Conservation (phyloP, 2,113 vertebrate species). For the Clarias gariepinus region DNA sequence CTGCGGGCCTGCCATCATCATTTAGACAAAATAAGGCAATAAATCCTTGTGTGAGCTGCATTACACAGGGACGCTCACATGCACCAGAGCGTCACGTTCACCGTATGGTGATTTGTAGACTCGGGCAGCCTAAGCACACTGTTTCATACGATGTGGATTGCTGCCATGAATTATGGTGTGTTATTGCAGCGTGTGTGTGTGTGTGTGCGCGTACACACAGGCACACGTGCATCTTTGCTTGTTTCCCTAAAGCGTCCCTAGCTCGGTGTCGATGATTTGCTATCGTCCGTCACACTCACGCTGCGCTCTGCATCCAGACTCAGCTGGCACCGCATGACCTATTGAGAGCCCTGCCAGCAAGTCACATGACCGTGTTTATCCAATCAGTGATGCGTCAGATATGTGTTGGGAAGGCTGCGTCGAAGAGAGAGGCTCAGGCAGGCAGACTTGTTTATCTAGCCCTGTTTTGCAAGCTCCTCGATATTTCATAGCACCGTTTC, state of each 20-base stretch:
- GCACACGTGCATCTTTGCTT: not conserved
- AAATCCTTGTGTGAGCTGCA: not conserved
- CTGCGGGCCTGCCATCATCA: conserved; percentile 19
- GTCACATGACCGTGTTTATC: conserved; percentile 60
- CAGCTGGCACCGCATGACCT: conserved; percentile 59
- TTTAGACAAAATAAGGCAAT: conserved; percentile 14
- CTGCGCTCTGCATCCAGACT: conserved; percentile 47
- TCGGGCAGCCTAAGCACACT: not conserved
- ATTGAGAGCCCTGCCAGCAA: conserved; percentile 48
- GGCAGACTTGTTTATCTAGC: conserved; percentile 45
- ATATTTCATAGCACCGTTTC: conserved; percentile 44
- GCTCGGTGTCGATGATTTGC: conserved; percentile 19
- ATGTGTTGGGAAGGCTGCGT: conserved; percentile 51
- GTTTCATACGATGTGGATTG: not conserved
- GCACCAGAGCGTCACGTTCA: not conserved
- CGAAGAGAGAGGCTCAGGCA: conserved; percentile 9
- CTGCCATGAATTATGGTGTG: conserved; percentile 13
- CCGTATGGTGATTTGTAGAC: not conserved
- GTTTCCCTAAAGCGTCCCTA: not conserved
- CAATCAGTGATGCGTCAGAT: conserved; percentile 55
- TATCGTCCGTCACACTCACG: conserved; percentile 15
- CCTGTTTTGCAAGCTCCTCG: conserved; percentile 38
- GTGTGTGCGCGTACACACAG: not conserved
- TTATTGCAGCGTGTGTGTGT: not conserved
- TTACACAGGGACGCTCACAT: conserved; percentile 19